A percentile compares a stretch with the other conserved stretches of the same genome.
Evolutionary conservation across 2,113 vertebrate genomes (phyloP).

Genomic region (Pomatorhinus ruficollis): DNA sequence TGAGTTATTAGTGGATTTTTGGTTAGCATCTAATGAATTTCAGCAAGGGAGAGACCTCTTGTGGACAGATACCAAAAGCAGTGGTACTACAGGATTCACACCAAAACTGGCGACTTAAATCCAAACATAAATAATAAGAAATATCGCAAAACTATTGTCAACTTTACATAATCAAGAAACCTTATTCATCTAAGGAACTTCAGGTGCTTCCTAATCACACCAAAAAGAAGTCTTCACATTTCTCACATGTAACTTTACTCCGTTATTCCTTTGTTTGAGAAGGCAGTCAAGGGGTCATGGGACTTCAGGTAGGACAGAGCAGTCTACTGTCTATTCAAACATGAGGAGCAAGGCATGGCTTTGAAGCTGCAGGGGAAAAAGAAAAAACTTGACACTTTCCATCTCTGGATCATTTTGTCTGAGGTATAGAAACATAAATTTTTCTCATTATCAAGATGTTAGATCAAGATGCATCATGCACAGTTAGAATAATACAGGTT

Average conservation of each 20-base stretch:
- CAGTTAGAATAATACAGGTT: neutral
- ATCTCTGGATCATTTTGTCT: neutral
- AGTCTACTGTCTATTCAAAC: neutral
- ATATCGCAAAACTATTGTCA: neutral
- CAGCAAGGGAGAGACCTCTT: slow-evolving; percentile 37
- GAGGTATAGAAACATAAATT: neutral
- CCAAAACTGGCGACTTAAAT: neutral
- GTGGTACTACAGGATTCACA: neutral
- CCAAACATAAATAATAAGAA: neutral
- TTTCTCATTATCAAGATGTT: neutral
- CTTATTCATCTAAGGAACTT: neutral
- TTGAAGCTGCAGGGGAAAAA: neutral
- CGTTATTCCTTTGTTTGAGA: neutral
- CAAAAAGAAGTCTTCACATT: neutral
- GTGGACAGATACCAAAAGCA: slow-evolving; percentile 21
- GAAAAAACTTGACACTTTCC: neutral
- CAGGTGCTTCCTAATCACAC: neutral
- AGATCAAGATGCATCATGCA: neutral
- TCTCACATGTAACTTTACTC: neutral
- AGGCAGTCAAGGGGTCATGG: neutral
- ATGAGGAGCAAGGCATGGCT: neutral
- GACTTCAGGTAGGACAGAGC: neutral
- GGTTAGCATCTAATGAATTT: neutral
- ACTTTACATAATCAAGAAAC: neutral
- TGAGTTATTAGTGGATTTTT: neutral